Percentiles rank a stretch among this genome's conserved stretches.
Conservation (phyloP, 2,888 invertebrate species). For the Clostera curtula region DNA sequence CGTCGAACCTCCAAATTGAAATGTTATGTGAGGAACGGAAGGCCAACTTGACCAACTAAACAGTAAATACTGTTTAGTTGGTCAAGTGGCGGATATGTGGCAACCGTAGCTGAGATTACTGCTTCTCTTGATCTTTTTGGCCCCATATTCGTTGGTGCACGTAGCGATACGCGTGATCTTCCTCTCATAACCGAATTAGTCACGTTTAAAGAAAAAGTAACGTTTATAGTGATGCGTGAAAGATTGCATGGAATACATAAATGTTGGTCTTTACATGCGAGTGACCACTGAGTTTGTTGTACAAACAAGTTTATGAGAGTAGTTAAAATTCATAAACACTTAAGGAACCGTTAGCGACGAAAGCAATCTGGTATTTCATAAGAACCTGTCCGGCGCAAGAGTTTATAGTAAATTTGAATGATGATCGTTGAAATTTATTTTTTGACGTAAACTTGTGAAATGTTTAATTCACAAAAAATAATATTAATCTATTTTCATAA, state of each 20-base stretch:
- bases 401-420: too few species aligned
- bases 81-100: slow-evolving; percentile 61
- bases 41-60: too few species aligned
- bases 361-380: slow-evolving; percentile 23
- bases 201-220: slow-evolving; percentile 35
- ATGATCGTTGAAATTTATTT: too few species aligned
- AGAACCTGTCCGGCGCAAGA: slow-evolving; percentile 27
- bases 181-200: slow-evolving; percentile 29
- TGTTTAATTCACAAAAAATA: too few species aligned
- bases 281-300: slow-evolving; percentile 11
- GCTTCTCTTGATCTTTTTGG: slow-evolving; percentile 27
- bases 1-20: slow-evolving; percentile 51
- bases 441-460: too few species aligned
- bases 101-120: slow-evolving; percentile 35
- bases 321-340: slow-evolving; percentile 32
- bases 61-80: slow-evolving; percentile 49
- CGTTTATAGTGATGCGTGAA: slow-evolving; percentile 22
- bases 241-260: slow-evolving; percentile 8
- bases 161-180: slow-evolving; percentile 28
- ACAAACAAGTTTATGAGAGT: slow-evolving; percentile 23
- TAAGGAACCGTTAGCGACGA: slow-evolving; percentile 26
- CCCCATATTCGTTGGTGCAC: slow-evolving; percentile 24
- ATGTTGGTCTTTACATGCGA: slow-evolving; percentile 5
- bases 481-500: background rate
- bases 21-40: slow-evolving; percentile 66